A percentile compares a stretch with the other conserved stretches of the same genome.
Conservation (phyloP, 1,140 invertebrate species). For the Drosophila sturtevanti region DNA sequence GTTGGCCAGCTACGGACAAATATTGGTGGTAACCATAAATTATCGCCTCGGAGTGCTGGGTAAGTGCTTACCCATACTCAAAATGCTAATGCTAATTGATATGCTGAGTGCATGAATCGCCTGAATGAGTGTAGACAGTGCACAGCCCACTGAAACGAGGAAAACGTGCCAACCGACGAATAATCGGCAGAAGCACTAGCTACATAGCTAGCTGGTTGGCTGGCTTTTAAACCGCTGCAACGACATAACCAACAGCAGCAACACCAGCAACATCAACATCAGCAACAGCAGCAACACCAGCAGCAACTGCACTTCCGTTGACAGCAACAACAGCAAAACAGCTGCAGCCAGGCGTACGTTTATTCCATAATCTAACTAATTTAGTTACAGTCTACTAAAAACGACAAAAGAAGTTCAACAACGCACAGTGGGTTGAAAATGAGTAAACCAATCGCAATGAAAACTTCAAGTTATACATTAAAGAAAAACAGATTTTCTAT, state of each 20-base stretch:
- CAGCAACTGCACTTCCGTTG: constrained; percentile 52
- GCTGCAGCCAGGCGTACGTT: constrained; percentile 43
- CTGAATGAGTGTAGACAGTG: background rate
- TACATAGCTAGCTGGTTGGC: background rate
- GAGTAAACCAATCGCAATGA: background rate
- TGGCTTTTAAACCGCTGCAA: constrained; percentile 47
- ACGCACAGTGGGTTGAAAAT: constrained; percentile 18
- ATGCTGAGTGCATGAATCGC: constrained; percentile 54
- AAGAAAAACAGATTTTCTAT: too few species aligned
- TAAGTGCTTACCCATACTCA: constrained; percentile 84
- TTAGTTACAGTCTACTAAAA: constrained; percentile 37
- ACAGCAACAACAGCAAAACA: constrained; percentile 23
- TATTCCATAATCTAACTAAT: constrained; percentile 71
- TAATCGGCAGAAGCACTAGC: constrained; percentile 14
- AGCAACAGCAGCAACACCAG: constrained; percentile 37
- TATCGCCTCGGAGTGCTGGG: constrained; percentile 97
- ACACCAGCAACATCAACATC: constrained; percentile 25
- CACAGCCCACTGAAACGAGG: constrained; percentile 46
- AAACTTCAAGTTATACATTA: constrained; percentile 7
- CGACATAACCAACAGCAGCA: constrained; percentile 20
- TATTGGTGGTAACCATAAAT: constrained; percentile 98
- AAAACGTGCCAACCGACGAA: constrained; percentile 45
- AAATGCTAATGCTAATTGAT: constrained; percentile 75
- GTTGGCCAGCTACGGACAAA: constrained; percentile 94
- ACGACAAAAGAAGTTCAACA: constrained; percentile 12